Evolutionary conservation across 2,888 invertebrate genomes (phyloP).

Genomic region (Lepas anatifera): DNA sequence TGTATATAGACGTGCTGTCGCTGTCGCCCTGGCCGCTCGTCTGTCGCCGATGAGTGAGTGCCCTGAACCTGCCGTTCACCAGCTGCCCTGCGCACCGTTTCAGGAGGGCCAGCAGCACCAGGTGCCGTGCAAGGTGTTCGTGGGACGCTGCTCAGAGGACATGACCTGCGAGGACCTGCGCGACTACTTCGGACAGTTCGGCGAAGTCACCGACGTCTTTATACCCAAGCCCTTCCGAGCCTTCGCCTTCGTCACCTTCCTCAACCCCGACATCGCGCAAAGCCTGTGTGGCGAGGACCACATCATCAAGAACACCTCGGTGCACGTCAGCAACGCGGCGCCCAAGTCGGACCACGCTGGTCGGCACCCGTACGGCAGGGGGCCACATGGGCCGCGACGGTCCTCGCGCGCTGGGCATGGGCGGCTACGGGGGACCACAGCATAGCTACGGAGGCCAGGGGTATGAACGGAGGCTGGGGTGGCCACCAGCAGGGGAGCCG

Average conservation of each 20-base stretch:
- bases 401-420: slow-evolving; percentile 18
- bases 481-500: slow-evolving; percentile 23
- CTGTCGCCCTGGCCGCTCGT: too few species aligned
- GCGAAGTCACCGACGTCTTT: slow-evolving; percentile 90
- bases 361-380: slow-evolving; percentile 23
- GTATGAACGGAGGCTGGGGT: slow-evolving; percentile 37
- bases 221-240: slow-evolving; percentile 88
- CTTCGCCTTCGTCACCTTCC: slow-evolving; percentile 86
- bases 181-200: slow-evolving; percentile 79
- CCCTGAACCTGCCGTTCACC: too few species aligned
- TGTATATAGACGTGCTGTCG: too few species aligned
- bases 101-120: slow-evolving; percentile 69
- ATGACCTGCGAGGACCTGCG: slow-evolving; percentile 79
- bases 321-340: slow-evolving; percentile 77
- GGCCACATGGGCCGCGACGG: slow-evolving; percentile 12
- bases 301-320: slow-evolving; percentile 80
- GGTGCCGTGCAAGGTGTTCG: slow-evolving; percentile 85
- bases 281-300: slow-evolving; percentile 85
- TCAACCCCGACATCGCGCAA: slow-evolving; percentile 82
- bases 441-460: slow-evolving; percentile 40
- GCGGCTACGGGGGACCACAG: slow-evolving; percentile 12
- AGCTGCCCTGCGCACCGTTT: too few species aligned
- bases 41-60: too few species aligned
- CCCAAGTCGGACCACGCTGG: slow-evolving; percentile 52
- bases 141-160: slow-evolving; percentile 87